phyloP scores from a whole-genome alignment of 2,888 invertebrate species.

The Rhimphoctona megacephalus region DNA sequence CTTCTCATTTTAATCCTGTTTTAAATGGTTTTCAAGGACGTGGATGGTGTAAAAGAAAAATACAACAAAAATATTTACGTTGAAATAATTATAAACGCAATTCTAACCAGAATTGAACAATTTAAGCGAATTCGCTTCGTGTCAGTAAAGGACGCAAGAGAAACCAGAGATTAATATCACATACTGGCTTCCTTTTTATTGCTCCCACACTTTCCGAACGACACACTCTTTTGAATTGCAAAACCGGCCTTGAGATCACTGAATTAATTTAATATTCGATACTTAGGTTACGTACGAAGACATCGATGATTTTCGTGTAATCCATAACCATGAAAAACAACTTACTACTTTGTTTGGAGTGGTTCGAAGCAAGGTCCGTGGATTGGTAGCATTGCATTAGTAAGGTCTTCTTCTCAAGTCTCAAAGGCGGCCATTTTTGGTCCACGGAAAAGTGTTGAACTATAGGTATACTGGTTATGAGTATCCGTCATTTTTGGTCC shows the following conservation, averaged over 20 bases:
- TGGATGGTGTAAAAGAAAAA: background rate
- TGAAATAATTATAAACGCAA: background rate
- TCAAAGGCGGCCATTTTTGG: too few relatives aligned
- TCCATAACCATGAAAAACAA: slow-evolving; percentile 16
- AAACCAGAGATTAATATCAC: background rate
- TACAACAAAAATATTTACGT: background rate
- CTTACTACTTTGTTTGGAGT: slow-evolving; percentile 1
- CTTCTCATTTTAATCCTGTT: background rate
- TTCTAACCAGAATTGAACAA: background rate
- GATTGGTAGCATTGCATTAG: too few relatives aligned
- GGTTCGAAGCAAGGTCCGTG: too few relatives aligned
- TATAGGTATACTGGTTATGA: too few relatives aligned
- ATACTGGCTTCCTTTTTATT: background rate
- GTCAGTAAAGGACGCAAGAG: background rate
- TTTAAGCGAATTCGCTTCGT: background rate
- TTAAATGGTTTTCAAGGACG: background rate
- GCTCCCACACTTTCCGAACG: slow-evolving; percentile 6
- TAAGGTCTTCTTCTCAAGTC: too few relatives aligned
- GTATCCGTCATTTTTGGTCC: too few relatives aligned
- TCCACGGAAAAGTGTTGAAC: too few relatives aligned
- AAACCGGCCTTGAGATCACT: slow-evolving; percentile 18
- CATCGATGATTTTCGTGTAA: slow-evolving; percentile 25
- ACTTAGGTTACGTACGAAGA: slow-evolving; percentile 26
- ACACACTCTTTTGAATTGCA: slow-evolving; percentile 25
- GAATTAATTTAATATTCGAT: slow-evolving; percentile 35